A percentile compares a stretch with the other conserved stretches of the same genome.
Conservation (phyloP, 64 coral and sea anemone genomes). For the Stichodactyla mertensii region DNA sequence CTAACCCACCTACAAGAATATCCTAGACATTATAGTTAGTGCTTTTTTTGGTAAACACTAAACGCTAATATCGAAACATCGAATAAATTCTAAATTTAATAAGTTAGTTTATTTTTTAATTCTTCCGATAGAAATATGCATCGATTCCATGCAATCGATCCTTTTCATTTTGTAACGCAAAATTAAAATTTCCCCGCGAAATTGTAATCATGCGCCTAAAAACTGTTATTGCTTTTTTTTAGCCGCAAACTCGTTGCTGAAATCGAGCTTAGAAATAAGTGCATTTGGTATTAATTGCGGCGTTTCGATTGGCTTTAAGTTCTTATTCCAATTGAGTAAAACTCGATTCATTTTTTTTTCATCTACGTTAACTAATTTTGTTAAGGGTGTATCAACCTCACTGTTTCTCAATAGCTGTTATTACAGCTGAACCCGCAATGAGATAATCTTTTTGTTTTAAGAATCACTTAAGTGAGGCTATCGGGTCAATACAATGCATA, state of each 20-base stretch:
- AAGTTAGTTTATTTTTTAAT: constrained; percentile 13
- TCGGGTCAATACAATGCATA: too few relatives aligned
- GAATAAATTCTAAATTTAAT: constrained; percentile 5
- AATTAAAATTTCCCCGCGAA: background rate
- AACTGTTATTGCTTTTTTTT: background rate
- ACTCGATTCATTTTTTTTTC: background rate
- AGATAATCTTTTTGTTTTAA: too few relatives aligned
- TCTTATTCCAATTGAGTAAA: background rate
- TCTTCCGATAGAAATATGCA: background rate
- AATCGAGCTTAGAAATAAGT: background rate
- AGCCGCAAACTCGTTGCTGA: background rate
- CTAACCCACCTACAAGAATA: background rate
- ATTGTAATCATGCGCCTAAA: background rate
- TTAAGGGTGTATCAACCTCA: background rate
- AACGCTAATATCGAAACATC: background rate
- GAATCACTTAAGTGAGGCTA: too few relatives aligned
- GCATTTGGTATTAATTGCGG: background rate
- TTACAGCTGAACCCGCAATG: too few relatives aligned
- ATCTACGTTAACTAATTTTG: background rate
- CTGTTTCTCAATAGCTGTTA: background rate
- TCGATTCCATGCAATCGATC: background rate
- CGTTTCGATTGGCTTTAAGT: background rate
- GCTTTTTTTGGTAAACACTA: background rate
- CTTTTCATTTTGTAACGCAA: background rate
- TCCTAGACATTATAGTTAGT: background rate